Conservation (phyloP, 2,113 vertebrate genomes). For the Brachyhypopomus occidentalis region DNA sequence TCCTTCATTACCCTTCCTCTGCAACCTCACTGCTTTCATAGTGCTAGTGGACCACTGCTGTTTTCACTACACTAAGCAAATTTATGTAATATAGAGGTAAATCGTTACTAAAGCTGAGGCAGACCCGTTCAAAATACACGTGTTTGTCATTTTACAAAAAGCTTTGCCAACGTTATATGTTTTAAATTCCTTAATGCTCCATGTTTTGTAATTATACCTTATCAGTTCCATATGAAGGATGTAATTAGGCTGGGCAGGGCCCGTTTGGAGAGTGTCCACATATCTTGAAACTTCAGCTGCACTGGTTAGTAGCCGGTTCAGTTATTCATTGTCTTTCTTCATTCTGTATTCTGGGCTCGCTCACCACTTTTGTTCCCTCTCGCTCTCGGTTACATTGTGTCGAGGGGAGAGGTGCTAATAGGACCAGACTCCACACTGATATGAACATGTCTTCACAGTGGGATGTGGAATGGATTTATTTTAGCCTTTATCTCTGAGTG, state of each 20-base stretch:
- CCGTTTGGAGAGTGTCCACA: neutral
- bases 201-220: no score
- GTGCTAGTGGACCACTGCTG: constrained; percentile 14
- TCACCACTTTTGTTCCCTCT: constrained; percentile 14
- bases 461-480: constrained; percentile 17
- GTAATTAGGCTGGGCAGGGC: neutral
- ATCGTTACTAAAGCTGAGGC: neutral
- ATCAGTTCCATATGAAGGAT: neutral
- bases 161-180: neutral
- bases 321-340: constrained; percentile 10
- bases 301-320: neutral
- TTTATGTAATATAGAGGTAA: neutral
- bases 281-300: neutral
- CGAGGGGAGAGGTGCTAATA: constrained; percentile 7
- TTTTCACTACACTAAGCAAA: constrained; percentile 7
- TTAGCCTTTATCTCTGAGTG: neutral
- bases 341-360: neutral
- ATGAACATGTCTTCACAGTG: constrained; percentile 11
- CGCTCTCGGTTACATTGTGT: constrained; percentile 20
- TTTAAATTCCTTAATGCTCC: neutral
- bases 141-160: neutral
- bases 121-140: neutral
- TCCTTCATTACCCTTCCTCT: constrained; percentile 37
- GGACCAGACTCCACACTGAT: constrained; percentile 2
- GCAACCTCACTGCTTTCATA: constrained; percentile 13